phyloP scores from a whole-genome alignment of 2,797 vertebrate genomes.

The Lerista edwardsae region DNA sequence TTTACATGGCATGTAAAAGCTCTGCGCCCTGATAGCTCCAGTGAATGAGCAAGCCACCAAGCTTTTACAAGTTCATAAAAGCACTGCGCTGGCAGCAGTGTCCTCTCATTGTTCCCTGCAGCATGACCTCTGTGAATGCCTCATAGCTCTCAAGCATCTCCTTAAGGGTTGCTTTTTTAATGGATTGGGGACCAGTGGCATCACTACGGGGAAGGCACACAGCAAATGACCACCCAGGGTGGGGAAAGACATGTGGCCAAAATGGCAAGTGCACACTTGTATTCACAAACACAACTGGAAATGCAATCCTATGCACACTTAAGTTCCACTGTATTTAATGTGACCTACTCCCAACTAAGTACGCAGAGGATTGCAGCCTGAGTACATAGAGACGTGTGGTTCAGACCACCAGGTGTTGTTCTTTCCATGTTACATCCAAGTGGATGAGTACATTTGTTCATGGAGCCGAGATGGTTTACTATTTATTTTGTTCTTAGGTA shows the following conservation, averaged over 20 bases:
- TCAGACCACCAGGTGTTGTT: conserved; percentile 14
- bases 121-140: conserved; percentile 7
- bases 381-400: conserved; percentile 19
- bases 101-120: conserved; percentile 27
- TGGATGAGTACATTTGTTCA: not conserved
- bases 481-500: conserved; percentile 21
- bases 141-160: conserved; percentile 2
- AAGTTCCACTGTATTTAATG: too few relatives aligned
- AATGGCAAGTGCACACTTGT: not conserved
- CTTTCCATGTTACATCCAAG: not conserved
- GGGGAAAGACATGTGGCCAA: not conserved
- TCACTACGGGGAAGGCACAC: too few relatives aligned
- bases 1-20: conserved; percentile 37
- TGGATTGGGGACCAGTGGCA: too few relatives aligned
- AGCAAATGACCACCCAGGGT: not conserved
- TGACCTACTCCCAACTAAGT: too few relatives aligned
- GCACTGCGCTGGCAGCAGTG: not conserved
- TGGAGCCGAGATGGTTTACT: not conserved
- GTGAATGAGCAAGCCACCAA: not conserved
- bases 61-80: conserved; percentile 34
- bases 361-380: not conserved
- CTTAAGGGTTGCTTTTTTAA: not conserved
- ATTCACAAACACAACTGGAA: not conserved
- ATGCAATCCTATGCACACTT: too few relatives aligned
- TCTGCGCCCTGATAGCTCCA: conserved; percentile 9